Percentiles rank a stretch among this genome's conserved stretches.
Conservation (phyloP, 2,888 invertebrate species). For the Leptopilina syphax region DNA sequence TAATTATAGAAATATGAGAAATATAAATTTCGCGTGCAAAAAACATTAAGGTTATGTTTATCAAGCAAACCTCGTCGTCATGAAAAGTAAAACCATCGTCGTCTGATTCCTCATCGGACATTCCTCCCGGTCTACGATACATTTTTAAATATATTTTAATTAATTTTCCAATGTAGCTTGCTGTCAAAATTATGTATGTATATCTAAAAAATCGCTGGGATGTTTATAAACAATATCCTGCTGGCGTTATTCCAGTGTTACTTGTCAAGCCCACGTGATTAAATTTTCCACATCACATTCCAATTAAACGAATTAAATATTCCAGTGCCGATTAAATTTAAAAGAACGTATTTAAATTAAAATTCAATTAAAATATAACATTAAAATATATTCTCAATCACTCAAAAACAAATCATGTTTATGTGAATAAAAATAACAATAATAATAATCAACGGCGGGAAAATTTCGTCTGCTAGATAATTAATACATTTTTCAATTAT, state of each 20-base stretch:
- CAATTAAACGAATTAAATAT: not conserved
- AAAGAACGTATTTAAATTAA: not conserved
- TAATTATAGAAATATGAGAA: no score
- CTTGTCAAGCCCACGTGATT: not conserved
- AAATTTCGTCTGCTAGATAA: slow-evolving; percentile 4
- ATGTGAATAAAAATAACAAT: not conserved
- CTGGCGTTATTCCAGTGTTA: slow-evolving; percentile 1
- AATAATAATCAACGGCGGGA: not conserved
- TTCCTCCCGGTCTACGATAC: slow-evolving; percentile 46
- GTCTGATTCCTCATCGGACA: slow-evolving; percentile 50
- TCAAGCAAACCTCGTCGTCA: slow-evolving; percentile 55
- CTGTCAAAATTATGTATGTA: slow-evolving; percentile 9
- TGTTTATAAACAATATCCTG: slow-evolving; percentile 24
- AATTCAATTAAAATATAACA: not conserved
- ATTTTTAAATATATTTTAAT: slow-evolving; percentile 10
- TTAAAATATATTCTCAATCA: not conserved
- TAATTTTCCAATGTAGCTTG: not conserved
- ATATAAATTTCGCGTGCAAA: not conserved
- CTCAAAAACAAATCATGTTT: not conserved
- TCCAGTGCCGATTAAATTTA: slow-evolving; percentile 10
- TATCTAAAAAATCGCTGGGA: not conserved
- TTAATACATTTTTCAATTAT: not conserved
- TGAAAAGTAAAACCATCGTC: slow-evolving; percentile 49
- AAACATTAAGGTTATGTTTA: slow-evolving; percentile 17
- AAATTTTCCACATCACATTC: not conserved